Evolutionary conservation across 2,113 vertebrate species (phyloP).

Genomic region (Labrus mixtus): DNA sequence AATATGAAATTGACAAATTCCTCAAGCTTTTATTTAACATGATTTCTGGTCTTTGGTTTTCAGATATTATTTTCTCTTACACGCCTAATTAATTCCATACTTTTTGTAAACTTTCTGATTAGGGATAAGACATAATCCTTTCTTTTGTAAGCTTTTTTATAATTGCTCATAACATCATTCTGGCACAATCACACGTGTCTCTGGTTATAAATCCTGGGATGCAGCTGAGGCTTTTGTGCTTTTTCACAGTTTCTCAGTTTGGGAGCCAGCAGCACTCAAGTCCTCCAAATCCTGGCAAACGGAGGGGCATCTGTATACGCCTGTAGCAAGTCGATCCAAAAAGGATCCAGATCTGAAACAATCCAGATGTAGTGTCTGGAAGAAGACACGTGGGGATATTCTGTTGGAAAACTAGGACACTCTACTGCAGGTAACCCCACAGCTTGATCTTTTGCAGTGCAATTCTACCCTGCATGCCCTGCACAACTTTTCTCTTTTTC

Average conservation of each 20-base stretch:
- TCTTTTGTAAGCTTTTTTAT: constrained; percentile 17
- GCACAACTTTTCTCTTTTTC: neutral
- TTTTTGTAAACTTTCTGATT: constrained; percentile 16
- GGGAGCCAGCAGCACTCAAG: constrained; percentile 43
- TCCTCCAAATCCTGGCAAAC: constrained; percentile 41
- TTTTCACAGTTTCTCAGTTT: constrained; percentile 43
- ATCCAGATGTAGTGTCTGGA: constrained; percentile 31
- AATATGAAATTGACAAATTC: too few relatives aligned
- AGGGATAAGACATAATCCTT: neutral
- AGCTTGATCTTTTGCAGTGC: neutral
- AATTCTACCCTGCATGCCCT: neutral
- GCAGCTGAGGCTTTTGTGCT: constrained; percentile 26
- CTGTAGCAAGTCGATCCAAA: constrained; percentile 20
- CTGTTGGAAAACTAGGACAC: constrained; percentile 8
- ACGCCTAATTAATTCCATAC: neutral
- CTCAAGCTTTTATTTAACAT: too few relatives aligned
- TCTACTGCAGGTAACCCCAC: neutral
- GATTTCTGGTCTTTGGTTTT: too few relatives aligned
- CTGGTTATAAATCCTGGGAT: constrained; percentile 38
- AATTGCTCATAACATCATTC: constrained; percentile 30
- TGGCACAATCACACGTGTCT: constrained; percentile 19
- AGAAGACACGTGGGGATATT: neutral
- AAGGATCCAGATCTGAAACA: constrained; percentile 26
- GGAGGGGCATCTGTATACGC: constrained; percentile 15
- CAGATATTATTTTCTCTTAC: too few relatives aligned